Evolutionary conservation across 2,797 vertebrate species (phyloP), one percentile per base, ranked within the genome.

Genomic region (Ciconia nigra): DNA sequence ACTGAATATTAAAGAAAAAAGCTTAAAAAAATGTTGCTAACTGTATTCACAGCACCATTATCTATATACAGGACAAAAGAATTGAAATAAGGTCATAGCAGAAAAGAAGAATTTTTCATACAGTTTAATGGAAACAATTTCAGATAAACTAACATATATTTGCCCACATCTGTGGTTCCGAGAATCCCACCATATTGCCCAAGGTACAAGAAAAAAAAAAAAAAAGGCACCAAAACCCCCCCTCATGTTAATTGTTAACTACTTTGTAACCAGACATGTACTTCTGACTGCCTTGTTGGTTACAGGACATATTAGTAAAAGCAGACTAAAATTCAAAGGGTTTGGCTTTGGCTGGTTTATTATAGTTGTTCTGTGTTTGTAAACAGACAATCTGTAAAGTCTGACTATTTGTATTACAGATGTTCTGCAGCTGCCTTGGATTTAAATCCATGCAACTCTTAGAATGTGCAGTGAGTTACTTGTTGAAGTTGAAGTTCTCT

Each of bases 341-440:
- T 97, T 94, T 79, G 91, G 97, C 97, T 98, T 98, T 91, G 95
- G 91, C 95, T 91, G 96, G 96, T 96, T 96, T 93, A 88, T 96
- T 70, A 89, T 82, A 89, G 62, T 91, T 94, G 95, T 96, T 97
- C 97, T 93, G 39, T 95, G 95, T 97, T 97, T 97, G 97, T 98
- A 93, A 97, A 90, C 97, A 96, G 96, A 97, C 94, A 93, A 93
- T 94, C 98, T 96, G 96, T 97, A 86, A 90, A 90, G 96, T 97
- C 97, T 96, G 96, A 95, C 70, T 95, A 93, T 97, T 98, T 96
- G 97, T 97, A 95, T 96, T 96, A 79, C 94, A 96, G 94, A 96
- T 92, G 96, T 98, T 97, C 97, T 98, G 97, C 98, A 97, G 97
- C 97, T 98, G 97, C 97, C 97, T 97, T 97, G 98, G 98, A 98